Percentiles rank a stretch among this genome's conserved stretches.
Conservation (phyloP, 2,797 vertebrate species). For the Avahi laniger region DNA sequence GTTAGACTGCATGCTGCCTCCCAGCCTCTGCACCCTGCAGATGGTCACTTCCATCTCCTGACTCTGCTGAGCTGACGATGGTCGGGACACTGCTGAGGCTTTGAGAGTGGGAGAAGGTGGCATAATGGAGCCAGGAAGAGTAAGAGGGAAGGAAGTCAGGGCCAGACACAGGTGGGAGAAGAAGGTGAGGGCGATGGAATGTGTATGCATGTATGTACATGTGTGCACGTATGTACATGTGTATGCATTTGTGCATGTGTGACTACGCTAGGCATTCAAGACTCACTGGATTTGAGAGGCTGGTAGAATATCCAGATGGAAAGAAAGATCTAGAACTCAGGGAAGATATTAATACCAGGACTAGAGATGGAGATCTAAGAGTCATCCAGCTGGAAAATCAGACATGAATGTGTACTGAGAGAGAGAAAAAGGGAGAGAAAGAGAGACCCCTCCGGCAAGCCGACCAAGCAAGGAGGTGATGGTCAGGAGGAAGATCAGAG, state of each 20-base stretch:
- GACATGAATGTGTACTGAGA: neutral
- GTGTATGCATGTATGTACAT: too few relatives aligned
- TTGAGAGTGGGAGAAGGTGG: neutral
- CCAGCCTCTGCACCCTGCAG: too few relatives aligned
- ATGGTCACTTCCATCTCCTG: neutral
- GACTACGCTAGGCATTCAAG: neutral
- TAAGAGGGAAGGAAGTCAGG: neutral
- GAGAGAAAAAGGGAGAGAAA: rapidly evolving
- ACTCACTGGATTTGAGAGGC: neutral
- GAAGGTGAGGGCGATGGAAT: too few relatives aligned
- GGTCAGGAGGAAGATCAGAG: neutral
- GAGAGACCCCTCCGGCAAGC: neutral
- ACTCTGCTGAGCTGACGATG: neutral
- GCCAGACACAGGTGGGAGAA: neutral
- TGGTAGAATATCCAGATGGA: neutral
- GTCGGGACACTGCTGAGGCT: neutral
- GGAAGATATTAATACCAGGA: neutral
- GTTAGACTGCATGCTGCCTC: neutral
- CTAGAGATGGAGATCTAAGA: neutral
- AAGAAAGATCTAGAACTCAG: neutral
- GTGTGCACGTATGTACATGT: neutral
- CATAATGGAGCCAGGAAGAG: neutral
- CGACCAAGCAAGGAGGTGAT: neutral
- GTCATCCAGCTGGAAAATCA: neutral
- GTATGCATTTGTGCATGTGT: neutral